Evolutionary conservation across 2,797 vertebrate species (phyloP).

Genomic region (Notoglanidium macrostoma): DNA sequence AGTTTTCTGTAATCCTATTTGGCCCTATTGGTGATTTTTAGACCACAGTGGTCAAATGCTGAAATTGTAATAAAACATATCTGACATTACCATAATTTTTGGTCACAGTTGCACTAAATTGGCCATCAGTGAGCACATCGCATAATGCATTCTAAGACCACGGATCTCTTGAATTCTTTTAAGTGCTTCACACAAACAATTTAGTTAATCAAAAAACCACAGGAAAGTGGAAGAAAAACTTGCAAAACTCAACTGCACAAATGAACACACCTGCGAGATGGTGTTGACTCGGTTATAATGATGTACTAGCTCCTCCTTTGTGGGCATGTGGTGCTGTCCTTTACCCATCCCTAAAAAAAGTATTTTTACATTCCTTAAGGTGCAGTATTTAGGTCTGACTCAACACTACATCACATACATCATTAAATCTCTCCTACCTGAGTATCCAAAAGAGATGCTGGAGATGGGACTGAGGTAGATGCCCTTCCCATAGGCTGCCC

Average conservation of each 20-base stretch:
- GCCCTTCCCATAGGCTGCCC: slow-evolving; percentile 96
- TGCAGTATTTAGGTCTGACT: background rate
- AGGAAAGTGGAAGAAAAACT: background rate
- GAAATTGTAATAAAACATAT: background rate
- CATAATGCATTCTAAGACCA: background rate
- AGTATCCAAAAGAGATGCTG: slow-evolving; percentile 98
- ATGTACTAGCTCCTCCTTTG: slow-evolving; percentile 89
- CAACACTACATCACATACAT: background rate
- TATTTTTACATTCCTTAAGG: background rate
- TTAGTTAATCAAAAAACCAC: background rate
- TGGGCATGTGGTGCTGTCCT: slow-evolving; percentile 90
- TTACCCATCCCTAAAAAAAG: slow-evolving; percentile 89
- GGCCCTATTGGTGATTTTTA: background rate
- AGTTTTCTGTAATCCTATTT: background rate
- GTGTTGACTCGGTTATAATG: slow-evolving; percentile 88
- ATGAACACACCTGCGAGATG: slow-evolving; percentile 80
- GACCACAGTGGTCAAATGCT: background rate
- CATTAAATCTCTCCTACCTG: slow-evolving; percentile 79
- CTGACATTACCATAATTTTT: background rate
- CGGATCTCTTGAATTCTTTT: background rate
- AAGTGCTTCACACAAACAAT: background rate
- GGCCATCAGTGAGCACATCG: too few relatives aligned
- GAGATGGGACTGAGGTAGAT: slow-evolving; percentile 98
- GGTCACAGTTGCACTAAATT: background rate
- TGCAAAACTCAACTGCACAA: slow-evolving; percentile 12